Conservation (phyloP, 2,113 vertebrate genomes). For the Python bivittatus region DNA sequence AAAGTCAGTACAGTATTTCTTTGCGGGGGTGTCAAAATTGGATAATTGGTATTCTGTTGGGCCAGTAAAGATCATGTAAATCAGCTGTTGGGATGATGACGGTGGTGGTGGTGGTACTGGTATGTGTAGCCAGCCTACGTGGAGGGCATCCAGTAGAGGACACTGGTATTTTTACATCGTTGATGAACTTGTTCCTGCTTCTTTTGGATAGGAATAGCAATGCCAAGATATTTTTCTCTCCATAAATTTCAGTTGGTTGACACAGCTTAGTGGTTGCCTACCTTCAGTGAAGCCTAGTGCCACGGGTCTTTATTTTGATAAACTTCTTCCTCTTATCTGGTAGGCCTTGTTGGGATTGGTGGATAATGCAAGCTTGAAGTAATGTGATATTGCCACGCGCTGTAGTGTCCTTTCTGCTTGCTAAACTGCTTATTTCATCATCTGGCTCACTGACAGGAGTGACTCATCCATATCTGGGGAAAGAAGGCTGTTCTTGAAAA, state of each 20-base stretch:
- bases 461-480: neutral
- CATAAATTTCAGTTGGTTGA: neutral
- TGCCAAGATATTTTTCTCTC: neutral
- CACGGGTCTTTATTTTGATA: neutral
- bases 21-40: conserved; percentile 59
- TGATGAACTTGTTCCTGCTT: neutral
- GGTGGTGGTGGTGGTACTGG: too few species aligned
- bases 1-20: conserved; percentile 49
- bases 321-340: neutral
- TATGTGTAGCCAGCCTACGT: neutral
- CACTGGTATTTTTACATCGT: neutral
- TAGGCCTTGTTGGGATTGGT: neutral
- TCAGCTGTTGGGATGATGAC: neutral
- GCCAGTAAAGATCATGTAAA: neutral
- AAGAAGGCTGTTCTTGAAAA: neutral
- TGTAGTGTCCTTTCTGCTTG: neutral
- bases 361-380: neutral
- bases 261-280: neutral
- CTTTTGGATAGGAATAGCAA: neutral
- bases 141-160: neutral
- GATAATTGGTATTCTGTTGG: neutral
- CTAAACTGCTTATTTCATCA: neutral
- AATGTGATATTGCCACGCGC: neutral
- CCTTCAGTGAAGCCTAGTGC: neutral
- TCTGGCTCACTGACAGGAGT: neutral